Conservation (phyloP, 1,140 invertebrate genomes). For the Gonatopus flavifemur region DNA sequence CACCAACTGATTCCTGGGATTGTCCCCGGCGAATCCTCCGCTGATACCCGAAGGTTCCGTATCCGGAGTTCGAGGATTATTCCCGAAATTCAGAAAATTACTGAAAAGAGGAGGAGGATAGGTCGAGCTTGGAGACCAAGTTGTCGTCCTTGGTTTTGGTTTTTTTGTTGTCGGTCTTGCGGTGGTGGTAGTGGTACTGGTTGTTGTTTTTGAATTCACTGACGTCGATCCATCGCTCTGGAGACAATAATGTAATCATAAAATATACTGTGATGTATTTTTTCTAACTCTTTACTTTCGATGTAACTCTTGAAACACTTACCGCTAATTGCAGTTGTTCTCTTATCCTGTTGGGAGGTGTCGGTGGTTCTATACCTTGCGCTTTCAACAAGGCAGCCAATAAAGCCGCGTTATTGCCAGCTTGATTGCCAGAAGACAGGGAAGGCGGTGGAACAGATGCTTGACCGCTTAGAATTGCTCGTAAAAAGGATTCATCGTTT, state of each 20-base stretch:
- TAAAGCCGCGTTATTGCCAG: slow-evolving; percentile 63
- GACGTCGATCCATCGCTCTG: slow-evolving; percentile 3
- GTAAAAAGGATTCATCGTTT: slow-evolving; percentile 46
- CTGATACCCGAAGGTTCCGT: slow-evolving; percentile 10
- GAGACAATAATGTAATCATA: too few species aligned
- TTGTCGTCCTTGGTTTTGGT: slow-evolving; percentile 21
- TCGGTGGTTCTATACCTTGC: slow-evolving; percentile 68
- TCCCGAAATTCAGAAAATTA: slow-evolving; percentile 34
- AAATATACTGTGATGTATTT: background rate
- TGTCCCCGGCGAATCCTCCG: slow-evolving; percentile 28
- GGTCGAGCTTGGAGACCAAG: slow-evolving; percentile 44
- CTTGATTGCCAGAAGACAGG: background rate
- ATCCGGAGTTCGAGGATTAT: slow-evolving; percentile 3
- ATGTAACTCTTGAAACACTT: slow-evolving; percentile 45
- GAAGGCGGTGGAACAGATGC: slow-evolving; percentile 15
- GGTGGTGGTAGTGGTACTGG: slow-evolving; percentile 18
- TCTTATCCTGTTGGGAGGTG: slow-evolving; percentile 56
- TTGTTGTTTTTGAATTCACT: slow-evolving; percentile 23
- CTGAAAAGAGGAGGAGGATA: slow-evolving; percentile 53
- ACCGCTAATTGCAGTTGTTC: slow-evolving; percentile 64
- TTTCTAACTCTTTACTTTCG: slow-evolving; percentile 5
- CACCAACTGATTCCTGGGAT: slow-evolving; percentile 65
- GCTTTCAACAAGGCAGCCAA: slow-evolving; percentile 68
- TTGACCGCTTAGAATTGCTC: slow-evolving; percentile 36
- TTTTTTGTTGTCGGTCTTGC: slow-evolving; percentile 29